Conservation (phyloP, 2,888 invertebrate species). For the Zaprionus obscuricornis region DNA sequence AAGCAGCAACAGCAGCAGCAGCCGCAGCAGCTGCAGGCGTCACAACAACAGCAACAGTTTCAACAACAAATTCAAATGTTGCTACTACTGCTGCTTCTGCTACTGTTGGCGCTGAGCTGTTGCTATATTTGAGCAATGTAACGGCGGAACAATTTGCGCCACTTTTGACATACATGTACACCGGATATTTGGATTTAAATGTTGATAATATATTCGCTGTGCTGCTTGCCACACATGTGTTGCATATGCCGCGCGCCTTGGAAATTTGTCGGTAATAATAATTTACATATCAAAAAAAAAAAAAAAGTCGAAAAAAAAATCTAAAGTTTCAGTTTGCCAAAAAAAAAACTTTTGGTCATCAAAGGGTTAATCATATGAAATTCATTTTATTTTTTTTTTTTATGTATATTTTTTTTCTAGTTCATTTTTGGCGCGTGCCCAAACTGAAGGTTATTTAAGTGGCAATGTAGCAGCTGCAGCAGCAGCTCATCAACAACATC, state of each 20-base stretch:
- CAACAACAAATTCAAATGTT: neutral
- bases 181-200: constrained; percentile 88
- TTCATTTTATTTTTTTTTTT: neutral
- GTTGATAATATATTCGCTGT: constrained; percentile 89
- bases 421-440: constrained; percentile 86
- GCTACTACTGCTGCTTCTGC: constrained; percentile 4
- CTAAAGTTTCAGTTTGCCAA: constrained; percentile 23
- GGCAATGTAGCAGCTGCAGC: constrained; percentile 42
- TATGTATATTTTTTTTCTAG: constrained; percentile 70
- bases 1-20: constrained; percentile 45
- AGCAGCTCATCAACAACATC: constrained; percentile 8
- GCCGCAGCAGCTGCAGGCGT: constrained; percentile 6
- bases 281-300: too few relatives aligned
- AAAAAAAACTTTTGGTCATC: neutral
- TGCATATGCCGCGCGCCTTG: constrained; percentile 89
- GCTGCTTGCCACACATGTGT: constrained; percentile 88
- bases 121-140: constrained; percentile 85
- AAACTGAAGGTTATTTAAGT: constrained; percentile 82
- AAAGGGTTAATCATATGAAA: neutral
- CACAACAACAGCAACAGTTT: constrained; percentile 4
- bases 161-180: constrained; percentile 89
- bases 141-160: constrained; percentile 87
- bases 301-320: too few relatives aligned
- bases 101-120: constrained; percentile 50
- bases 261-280: constrained; percentile 87